These are phyloP conservation scores for Gymnobelideus leadbeateri DNA, from an alignment of 2,113 vertebrate species.

Conservation along the genomic window DNA sequence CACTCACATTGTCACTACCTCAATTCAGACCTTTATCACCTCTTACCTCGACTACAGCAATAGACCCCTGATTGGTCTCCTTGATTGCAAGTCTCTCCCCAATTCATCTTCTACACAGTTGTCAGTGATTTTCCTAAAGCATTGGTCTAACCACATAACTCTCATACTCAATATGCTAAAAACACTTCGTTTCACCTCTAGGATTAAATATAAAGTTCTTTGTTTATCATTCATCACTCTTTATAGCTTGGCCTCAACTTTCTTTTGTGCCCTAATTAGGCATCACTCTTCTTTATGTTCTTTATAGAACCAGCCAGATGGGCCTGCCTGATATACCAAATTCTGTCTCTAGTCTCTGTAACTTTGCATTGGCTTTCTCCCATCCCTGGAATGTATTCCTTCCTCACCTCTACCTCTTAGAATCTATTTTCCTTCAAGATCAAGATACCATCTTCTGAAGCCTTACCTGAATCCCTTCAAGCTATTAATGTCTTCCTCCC, in stretches of 20 bases:
- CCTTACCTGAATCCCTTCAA: not conserved
- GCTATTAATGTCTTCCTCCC: not conserved
- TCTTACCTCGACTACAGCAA: not conserved
- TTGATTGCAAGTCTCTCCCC: no score
- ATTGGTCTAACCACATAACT: not conserved
- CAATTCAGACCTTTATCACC: not conserved
- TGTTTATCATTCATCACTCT: not conserved
- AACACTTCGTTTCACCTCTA: not conserved
- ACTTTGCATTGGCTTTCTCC: not conserved
- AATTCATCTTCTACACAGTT: no score
- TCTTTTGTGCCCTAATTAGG: not conserved
- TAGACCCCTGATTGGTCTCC: not conserved
- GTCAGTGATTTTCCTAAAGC: not conserved
- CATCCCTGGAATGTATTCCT: not conserved
- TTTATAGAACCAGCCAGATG: not conserved
- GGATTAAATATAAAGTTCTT: not conserved
- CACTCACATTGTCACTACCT: no score
- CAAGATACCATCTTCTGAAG: not conserved
- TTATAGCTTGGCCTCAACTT: slow-evolving; percentile 23
- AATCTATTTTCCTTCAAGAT: not conserved
- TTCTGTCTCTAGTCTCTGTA: not conserved
- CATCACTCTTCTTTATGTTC: not conserved
- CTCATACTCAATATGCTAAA: not conserved
- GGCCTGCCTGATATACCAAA: not conserved
- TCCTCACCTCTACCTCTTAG: not conserved